Evolutionary conservation across 2,797 vertebrate species (phyloP).

Genomic region (Tapirus indicus): DNA sequence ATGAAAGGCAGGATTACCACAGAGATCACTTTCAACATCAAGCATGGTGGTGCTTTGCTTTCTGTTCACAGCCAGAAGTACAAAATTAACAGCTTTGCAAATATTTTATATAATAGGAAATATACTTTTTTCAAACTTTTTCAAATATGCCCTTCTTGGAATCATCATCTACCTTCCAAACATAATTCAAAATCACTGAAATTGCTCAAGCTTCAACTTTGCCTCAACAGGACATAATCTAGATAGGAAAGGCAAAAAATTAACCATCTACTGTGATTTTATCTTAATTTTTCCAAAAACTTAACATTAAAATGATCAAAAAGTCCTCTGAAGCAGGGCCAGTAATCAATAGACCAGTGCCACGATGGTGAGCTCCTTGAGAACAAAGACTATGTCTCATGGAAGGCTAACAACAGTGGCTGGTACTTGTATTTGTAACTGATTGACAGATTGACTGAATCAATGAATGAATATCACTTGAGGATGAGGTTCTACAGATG

Average conservation of each 20-base stretch:
- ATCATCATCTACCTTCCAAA: constrained; percentile 19
- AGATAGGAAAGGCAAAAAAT: constrained; percentile 1
- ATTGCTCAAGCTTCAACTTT: constrained; percentile 9
- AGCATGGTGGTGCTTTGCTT: not conserved
- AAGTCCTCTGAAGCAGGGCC: not conserved
- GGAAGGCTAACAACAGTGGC: not conserved
- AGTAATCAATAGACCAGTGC: not conserved
- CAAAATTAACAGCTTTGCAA: constrained; percentile 32
- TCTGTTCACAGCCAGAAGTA: constrained; percentile 2
- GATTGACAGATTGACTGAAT: not conserved
- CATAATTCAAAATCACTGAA: constrained; percentile 36
- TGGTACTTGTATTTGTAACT: not conserved
- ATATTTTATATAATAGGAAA: constrained; percentile 18
- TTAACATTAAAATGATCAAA: not conserved
- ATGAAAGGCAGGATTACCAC: not conserved
- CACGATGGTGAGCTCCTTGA: not conserved
- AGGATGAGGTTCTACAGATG: not conserved
- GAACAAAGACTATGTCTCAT: not conserved
- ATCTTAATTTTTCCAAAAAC: not conserved
- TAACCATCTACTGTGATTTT: not conserved
- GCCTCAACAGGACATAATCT: not conserved
- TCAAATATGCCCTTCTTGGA: not conserved
- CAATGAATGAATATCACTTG: not conserved
- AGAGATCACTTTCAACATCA: constrained; percentile 28
- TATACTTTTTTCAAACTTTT: not conserved